phyloP scores from a whole-genome alignment of 2,797 vertebrate species.

The Scomberomorus guttatus region DNA sequence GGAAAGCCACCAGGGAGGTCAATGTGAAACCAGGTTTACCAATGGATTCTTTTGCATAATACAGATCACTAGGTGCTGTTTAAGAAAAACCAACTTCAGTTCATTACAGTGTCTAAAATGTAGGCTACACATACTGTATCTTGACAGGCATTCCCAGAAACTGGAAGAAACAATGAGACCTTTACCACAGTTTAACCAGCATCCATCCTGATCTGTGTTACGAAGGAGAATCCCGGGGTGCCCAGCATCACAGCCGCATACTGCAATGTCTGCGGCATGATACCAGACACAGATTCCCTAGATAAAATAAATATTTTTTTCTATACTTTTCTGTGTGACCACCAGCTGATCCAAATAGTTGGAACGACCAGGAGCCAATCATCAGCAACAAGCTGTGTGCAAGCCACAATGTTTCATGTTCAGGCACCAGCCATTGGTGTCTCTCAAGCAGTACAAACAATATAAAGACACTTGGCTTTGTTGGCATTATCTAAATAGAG shows the following conservation, averaged over 20 bases:
- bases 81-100: neutral
- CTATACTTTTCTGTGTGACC: neutral
- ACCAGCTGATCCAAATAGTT: slow-evolving; percentile 28
- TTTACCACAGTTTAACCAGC: neutral
- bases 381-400: neutral
- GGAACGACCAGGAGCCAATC: slow-evolving; percentile 14
- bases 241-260: no score
- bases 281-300: no score
- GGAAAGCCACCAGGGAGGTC: neutral
- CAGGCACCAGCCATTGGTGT: neutral
- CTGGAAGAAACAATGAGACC: no score
- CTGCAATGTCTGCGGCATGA: no score
- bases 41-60: neutral
- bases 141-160: neutral
- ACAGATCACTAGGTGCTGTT: neutral
- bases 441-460: no score
- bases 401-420: neutral
- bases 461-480: neutral
- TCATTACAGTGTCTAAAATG: neutral
- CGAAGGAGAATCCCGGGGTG: neutral
- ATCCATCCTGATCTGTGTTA: neutral
- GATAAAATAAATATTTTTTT: no score
- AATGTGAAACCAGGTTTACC: neutral
- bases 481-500: neutral
- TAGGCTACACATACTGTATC: no score